Percentiles rank a stretch among this genome's conserved stretches.
These are phyloP conservation scores for Patella ulyssiponensis DNA, from an alignment of 2,888 invertebrate species.

Conservation along the genomic window DNA sequence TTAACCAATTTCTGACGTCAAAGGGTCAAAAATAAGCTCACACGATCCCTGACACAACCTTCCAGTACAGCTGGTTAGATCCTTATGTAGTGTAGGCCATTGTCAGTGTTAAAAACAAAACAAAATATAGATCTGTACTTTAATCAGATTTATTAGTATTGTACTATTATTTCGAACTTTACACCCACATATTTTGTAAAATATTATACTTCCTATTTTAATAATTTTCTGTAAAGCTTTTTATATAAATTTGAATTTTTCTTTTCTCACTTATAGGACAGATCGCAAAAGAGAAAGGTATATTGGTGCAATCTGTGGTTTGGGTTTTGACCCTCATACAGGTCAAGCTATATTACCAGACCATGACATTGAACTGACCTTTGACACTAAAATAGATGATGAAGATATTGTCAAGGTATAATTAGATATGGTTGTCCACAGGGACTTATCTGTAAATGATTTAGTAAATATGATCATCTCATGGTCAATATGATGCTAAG, in stretches of 20 bases:
- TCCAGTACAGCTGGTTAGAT: no score
- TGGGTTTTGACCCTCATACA: slow-evolving; percentile 80
- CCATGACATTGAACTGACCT: slow-evolving; percentile 86
- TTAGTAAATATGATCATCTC: neutral
- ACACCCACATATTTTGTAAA: no score
- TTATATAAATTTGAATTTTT: neutral
- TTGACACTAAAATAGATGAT: slow-evolving; percentile 76
- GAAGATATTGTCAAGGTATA: slow-evolving; percentile 66
- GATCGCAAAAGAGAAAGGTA: slow-evolving; percentile 78
- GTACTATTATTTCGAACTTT: no score
- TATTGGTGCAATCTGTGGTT: slow-evolving; percentile 86
- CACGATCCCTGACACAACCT: no score
- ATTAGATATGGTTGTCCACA: neutral
- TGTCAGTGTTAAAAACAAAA: no score
- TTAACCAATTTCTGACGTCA: no score
- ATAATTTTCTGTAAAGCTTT: no score
- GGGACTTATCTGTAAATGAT: neutral
- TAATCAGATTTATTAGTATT: no score
- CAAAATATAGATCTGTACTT: no score
- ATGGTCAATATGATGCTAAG: no score
- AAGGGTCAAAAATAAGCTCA: no score
- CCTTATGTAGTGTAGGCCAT: no score
- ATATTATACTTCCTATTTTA: neutral
- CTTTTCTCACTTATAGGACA: slow-evolving; percentile 71
- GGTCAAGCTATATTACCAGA: slow-evolving; percentile 81